Evolutionary conservation across 2,797 vertebrate genomes (phyloP).

Genomic region (Xiphophorus birchmanni): DNA sequence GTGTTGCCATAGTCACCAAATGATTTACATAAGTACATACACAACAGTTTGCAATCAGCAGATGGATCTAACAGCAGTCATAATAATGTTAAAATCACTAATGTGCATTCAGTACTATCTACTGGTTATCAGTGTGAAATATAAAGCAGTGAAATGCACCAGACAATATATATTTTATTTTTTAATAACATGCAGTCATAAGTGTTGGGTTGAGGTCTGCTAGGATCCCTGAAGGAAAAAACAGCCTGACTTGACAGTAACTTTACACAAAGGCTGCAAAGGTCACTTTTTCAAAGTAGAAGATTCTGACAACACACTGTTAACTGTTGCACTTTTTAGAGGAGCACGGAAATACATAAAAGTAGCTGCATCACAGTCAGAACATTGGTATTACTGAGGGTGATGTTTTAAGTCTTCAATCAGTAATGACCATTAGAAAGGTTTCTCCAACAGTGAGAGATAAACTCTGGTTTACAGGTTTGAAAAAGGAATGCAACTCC

Average conservation of each 20-base stretch:
- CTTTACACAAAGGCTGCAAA: conserved; percentile 3
- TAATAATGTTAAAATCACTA: conserved; percentile 10
- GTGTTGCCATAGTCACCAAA: conserved; percentile 26
- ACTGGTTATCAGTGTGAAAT: not conserved
- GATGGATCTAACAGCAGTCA: conserved; percentile 11
- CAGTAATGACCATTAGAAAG: not conserved
- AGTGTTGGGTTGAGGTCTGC: not conserved
- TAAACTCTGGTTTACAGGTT: not conserved
- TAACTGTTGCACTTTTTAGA: not conserved
- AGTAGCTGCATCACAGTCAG: not conserved
- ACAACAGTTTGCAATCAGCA: conserved; percentile 22
- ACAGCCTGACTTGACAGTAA: not conserved
- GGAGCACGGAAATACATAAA: not conserved
- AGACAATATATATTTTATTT: not conserved
- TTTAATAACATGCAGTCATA: not conserved
- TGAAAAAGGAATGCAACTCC: not conserved
- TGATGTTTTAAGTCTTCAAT: not conserved
- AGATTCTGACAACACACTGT: not conserved
- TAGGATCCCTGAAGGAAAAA: not conserved
- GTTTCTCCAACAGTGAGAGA: not conserved
- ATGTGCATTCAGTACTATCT: not conserved
- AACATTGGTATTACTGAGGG: not conserved
- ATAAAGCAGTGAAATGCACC: not conserved
- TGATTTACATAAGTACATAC: conserved; percentile 22
- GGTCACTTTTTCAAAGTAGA: not conserved